phyloP scores from a whole-genome alignment of 1,140 invertebrate genomes.

The Latrodectus geometricus region DNA sequence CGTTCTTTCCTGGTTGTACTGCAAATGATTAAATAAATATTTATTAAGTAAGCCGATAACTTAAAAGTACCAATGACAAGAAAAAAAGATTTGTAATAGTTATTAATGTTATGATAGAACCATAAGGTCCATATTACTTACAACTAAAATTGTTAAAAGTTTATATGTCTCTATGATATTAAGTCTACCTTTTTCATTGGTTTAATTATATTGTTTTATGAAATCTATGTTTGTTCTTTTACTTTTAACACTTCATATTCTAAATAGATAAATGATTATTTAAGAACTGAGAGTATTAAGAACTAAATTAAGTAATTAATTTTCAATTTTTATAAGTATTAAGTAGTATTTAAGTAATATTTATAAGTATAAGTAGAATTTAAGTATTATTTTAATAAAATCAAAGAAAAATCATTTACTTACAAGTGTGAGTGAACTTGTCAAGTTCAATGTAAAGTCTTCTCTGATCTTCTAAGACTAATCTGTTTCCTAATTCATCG shows the following conservation, averaged over 20 bases:
- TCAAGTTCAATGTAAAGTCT: constrained; percentile 64
- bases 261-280: background rate
- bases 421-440: constrained; percentile 40
- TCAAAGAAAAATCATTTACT: constrained; percentile 10
- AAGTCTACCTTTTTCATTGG: background rate
- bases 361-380: too few relatives aligned
- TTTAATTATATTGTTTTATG: background rate
- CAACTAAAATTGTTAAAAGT: background rate
- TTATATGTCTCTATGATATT: background rate
- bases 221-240: background rate
- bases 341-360: too few relatives aligned
- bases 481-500: constrained; percentile 50
- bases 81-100: background rate
- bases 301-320: background rate
- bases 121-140: background rate
- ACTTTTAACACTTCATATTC: background rate
- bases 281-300: background rate
- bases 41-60: background rate
- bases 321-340: background rate
- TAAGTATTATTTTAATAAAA: background rate
- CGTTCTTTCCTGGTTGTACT: constrained; percentile 77
- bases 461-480: constrained; percentile 46
- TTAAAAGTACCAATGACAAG: background rate
- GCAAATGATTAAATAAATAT: constrained; percentile 35
- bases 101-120: background rate